Evolutionary conservation across 2,888 invertebrate genomes (phyloP).

Genomic region (Hirtodrosophila confusa): DNA sequence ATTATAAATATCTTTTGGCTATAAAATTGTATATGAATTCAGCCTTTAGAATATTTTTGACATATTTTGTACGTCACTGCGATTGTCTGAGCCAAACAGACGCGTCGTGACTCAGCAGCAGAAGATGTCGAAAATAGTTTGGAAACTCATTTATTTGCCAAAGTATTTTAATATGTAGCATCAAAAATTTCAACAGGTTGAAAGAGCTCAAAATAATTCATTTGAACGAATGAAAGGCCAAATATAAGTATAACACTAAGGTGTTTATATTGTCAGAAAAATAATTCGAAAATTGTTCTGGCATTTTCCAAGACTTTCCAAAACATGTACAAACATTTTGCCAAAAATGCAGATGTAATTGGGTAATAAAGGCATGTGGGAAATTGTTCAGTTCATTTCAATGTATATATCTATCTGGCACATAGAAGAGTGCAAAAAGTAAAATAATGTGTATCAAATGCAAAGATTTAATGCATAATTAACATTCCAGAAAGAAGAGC

Average conservation of each 20-base stretch:
- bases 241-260: conserved; percentile 16
- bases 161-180: conserved; percentile 60
- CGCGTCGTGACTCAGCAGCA: conserved; percentile 65
- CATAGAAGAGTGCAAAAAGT: not conserved
- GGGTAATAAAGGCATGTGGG: too few species aligned
- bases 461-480: not conserved
- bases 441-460: too few species aligned
- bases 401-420: conserved; percentile 1
- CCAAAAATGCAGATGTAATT: conserved; percentile 5
- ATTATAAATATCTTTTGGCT: too few species aligned
- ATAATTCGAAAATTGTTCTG: conserved; percentile 30
- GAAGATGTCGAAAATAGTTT: conserved; percentile 59
- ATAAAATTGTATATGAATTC: too few species aligned
- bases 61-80: conserved; percentile 52
- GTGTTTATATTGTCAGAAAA: conserved; percentile 20
- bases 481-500: not conserved
- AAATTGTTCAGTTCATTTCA: conserved; percentile 4
- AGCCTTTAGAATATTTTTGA: conserved; percentile 1
- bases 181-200: conserved; percentile 57
- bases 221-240: conserved; percentile 17
- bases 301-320: conserved; percentile 41
- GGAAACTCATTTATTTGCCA: conserved; percentile 56
- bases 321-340: conserved; percentile 22
- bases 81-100: conserved; percentile 46
- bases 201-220: conserved; percentile 34